These are phyloP conservation scores for Phrynosoma blainvillii DNA, from an alignment of 2,113 vertebrate genomes.

Conservation along the genomic window DNA sequence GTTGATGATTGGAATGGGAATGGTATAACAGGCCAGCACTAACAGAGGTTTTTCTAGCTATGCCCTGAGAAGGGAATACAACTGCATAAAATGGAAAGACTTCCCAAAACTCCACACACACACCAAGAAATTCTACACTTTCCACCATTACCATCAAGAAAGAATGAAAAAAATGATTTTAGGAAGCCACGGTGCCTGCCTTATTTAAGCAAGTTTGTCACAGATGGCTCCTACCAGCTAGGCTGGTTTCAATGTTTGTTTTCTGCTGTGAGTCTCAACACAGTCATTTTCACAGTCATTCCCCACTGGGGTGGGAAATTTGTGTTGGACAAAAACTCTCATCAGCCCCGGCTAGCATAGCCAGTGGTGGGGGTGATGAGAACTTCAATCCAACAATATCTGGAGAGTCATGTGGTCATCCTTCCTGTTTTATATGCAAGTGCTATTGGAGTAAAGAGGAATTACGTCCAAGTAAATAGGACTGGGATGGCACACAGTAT, in stretches of 20 bases:
- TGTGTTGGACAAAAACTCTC: no score
- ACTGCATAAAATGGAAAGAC: not conserved
- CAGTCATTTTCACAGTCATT: not conserved
- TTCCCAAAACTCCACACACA: not conserved
- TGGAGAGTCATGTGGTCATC: no score
- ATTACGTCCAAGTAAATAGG: not conserved
- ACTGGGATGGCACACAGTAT: not conserved
- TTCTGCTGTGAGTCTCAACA: not conserved
- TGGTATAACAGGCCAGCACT: not conserved
- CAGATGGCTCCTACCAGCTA: not conserved
- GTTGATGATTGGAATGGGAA: not conserved
- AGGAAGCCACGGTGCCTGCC: no score
- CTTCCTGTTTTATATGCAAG: not conserved
- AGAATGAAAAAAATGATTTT: not conserved
- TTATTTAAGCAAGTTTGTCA: not conserved
- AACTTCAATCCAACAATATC: no score
- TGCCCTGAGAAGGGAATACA: not conserved
- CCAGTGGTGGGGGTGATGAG: no score
- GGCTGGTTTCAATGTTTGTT: not conserved
- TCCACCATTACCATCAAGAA: not conserved
- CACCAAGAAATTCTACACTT: not conserved
- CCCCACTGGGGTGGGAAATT: not conserved
- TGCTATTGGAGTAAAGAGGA: not conserved
- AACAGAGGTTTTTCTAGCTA: not conserved
- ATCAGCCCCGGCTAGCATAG: no score